phyloP scores from a whole-genome alignment of 2,797 vertebrate species.

The Pampus argenteus region DNA sequence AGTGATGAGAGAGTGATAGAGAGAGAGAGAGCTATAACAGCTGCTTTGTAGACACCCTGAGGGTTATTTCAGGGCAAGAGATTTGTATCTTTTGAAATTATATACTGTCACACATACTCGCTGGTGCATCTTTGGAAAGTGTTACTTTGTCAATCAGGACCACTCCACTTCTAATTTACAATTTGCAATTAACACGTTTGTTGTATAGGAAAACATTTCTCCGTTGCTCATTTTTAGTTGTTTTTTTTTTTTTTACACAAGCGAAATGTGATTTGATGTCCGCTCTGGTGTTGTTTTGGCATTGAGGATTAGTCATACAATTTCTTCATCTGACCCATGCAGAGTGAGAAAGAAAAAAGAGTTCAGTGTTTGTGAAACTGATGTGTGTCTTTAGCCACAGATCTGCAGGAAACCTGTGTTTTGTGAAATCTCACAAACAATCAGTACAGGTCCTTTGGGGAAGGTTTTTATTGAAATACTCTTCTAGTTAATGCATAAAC shows the following conservation, averaged over 20 bases:
- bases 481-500: constrained; percentile 42
- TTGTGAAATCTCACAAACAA: constrained; percentile 55
- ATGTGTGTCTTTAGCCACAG: constrained; percentile 15
- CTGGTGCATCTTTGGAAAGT: neutral
- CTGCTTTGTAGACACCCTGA: neutral
- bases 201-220: neutral
- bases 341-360: constrained; percentile 21
- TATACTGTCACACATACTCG: neutral
- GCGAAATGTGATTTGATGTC: constrained; percentile 1
- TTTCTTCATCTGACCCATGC: constrained; percentile 22
- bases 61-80: neutral
- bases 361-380: constrained; percentile 35
- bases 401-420: constrained; percentile 54
- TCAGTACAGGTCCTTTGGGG: constrained; percentile 49
- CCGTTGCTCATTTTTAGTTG: neutral
- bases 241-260: no score
- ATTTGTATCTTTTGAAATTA: constrained; percentile 7
- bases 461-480: constrained; percentile 44
- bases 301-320: neutral
- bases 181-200: neutral
- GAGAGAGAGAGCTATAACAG: neutral
- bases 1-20: neutral
- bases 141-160: no score
- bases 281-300: neutral
- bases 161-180: neutral